Percentiles rank a stretch among this genome's conserved stretches.
Evolutionary conservation across 2,797 vertebrate genomes (phyloP).

Genomic region (Acanthurus leucopareius): DNA sequence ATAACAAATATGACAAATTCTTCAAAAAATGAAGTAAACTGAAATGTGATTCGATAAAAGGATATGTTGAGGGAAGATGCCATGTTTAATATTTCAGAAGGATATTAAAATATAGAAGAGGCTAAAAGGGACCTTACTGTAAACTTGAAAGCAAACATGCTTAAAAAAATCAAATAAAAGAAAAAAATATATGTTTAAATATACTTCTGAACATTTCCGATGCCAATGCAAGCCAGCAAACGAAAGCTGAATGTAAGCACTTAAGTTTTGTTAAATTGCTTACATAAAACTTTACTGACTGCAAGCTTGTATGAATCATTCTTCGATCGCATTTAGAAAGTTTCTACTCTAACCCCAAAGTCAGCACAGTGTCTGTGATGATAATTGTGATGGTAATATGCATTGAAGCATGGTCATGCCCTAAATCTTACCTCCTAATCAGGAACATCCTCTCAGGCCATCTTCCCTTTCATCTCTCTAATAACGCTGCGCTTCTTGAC

Average conservation of each 20-base stretch:
- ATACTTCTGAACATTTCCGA: background rate
- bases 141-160: background rate
- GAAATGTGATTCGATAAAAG: background rate
- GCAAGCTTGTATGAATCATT: constrained; percentile 18
- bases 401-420: constrained; percentile 25
- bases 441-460: constrained; percentile 40
- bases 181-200: too few species aligned
- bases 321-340: background rate
- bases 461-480: constrained; percentile 46
- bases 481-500: constrained; percentile 16
- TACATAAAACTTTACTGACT: constrained; percentile 6
- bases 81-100: background rate
- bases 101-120: background rate
- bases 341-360: constrained; percentile 19
- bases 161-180: background rate
- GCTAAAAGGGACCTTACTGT: background rate
- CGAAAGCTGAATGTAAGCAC: background rate
- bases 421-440: constrained; percentile 52
- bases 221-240: background rate
- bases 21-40: constrained; percentile 8
- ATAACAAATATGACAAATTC: background rate
- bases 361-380: constrained; percentile 27
- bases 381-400: constrained; percentile 50
- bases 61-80: background rate
- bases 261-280: background rate